Conservation (phyloP, 2,113 vertebrate genomes). For the Aythya baeri region DNA sequence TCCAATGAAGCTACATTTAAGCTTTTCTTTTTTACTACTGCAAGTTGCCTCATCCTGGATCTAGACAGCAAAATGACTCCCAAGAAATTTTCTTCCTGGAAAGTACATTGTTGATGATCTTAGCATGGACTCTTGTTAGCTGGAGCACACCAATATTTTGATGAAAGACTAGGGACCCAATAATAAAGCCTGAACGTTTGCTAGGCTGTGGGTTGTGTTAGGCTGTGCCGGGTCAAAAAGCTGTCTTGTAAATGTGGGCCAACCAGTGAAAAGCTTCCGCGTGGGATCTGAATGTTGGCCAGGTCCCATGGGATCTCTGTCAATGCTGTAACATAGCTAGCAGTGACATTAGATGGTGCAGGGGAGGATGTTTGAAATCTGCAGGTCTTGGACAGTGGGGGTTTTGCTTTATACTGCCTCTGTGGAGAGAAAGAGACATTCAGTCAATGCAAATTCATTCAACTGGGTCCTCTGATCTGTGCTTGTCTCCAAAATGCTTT, state of each 20-base stretch:
- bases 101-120: neutral
- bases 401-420: neutral
- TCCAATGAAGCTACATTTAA: slow-evolving; percentile 8
- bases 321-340: neutral
- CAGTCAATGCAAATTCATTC: neutral
- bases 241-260: neutral
- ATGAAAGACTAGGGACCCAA: neutral
- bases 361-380: neutral
- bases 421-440: neutral
- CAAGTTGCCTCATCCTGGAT: slow-evolving; percentile 29
- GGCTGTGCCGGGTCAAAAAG: neutral
- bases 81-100: slow-evolving; percentile 42
- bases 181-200: neutral
- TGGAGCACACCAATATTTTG: neutral
- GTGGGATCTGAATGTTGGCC: neutral
- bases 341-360: neutral
- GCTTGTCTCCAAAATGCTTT: neutral
- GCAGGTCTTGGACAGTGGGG: neutral
- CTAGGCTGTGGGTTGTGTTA: neutral
- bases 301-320: neutral
- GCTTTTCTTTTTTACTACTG: neutral
- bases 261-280: neutral
- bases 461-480: neutral
- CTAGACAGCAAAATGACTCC: neutral
- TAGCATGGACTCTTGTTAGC: neutral